Conservation (phyloP, 1,140 invertebrate species). For the Battus philenor region DNA sequence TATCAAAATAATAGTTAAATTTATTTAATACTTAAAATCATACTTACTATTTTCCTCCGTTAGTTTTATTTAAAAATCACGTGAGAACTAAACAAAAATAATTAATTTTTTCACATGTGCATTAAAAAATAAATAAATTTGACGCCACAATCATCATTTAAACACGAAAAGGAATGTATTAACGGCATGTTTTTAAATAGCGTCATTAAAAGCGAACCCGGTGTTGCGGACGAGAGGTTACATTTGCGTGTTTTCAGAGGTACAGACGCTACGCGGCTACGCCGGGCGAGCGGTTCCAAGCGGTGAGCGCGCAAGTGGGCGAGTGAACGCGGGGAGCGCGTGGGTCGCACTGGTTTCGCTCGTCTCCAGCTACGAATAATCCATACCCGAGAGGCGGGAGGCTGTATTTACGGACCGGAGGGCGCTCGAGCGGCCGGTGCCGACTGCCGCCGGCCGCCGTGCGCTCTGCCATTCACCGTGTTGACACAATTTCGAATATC, state of each 20-base stretch:
- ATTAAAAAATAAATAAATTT: conserved; percentile 45
- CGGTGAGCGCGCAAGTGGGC: conserved; percentile 23
- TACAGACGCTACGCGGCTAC: conserved; percentile 13
- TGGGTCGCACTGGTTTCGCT: conserved; percentile 63
- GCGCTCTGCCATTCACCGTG: conserved; percentile 33
- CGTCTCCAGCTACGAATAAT: conserved; percentile 58
- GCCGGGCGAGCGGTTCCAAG: conserved; percentile 22
- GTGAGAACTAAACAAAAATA: conserved; percentile 20
- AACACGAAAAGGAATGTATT: conserved; percentile 44
- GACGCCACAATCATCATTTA: conserved; percentile 47
- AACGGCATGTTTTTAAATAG: conserved; percentile 52
- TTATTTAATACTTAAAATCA: too few species aligned
- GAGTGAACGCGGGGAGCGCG: conserved; percentile 54
- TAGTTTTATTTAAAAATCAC: conserved; percentile 34
- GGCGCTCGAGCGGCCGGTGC: conserved; percentile 51
- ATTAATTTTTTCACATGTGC: conserved; percentile 48
- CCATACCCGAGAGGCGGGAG: conserved; percentile 64
- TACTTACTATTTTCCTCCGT: too few species aligned
- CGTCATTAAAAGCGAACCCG: conserved; percentile 30
- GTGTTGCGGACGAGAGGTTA: conserved; percentile 45
- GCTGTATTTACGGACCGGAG: conserved; percentile 65
- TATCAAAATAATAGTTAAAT: too few species aligned
- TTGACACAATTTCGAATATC: conserved; percentile 70
- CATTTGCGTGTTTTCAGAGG: conserved; percentile 30
- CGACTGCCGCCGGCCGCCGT: conserved; percentile 39